Conservation (phyloP, 1,140 invertebrate genomes). For the Procambarus virginalis region DNA sequence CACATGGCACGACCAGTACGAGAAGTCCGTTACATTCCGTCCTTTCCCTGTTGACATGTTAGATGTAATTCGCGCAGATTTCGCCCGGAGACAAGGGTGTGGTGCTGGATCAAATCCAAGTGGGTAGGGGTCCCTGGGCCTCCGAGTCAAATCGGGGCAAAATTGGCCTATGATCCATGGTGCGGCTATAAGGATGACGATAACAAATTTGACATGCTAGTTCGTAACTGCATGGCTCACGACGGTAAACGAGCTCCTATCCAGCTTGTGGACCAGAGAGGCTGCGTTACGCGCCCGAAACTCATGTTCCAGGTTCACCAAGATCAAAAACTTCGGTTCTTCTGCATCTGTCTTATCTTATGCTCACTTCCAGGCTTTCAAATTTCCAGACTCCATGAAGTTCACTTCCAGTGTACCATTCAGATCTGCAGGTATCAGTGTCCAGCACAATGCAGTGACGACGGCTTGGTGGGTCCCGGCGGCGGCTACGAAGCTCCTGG, state of each 20-base stretch:
- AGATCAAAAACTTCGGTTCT: constrained; percentile 95
- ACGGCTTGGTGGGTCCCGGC: constrained; percentile 75
- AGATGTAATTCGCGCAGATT: constrained; percentile 93
- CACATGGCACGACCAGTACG: constrained; percentile 96
- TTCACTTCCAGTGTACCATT: constrained; percentile 96
- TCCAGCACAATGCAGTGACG: constrained; percentile 89
- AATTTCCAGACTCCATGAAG: constrained; percentile 96
- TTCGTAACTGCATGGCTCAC: constrained; percentile 94
- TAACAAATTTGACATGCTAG: constrained; percentile 96
- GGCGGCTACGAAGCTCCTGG: constrained; percentile 74
- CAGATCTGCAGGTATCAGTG: constrained; percentile 95
- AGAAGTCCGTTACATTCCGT: constrained; percentile 94
- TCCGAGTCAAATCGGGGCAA: too few species aligned
- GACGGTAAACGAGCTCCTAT: constrained; percentile 96
- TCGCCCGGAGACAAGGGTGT: constrained; percentile 97
- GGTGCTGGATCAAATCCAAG: constrained; percentile 82
- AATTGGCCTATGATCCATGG: constrained; percentile 98
- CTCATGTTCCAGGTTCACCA: constrained; percentile 93
- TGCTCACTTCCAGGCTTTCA: constrained; percentile 93
- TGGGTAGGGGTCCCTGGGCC: constrained; percentile 96
- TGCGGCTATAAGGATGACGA: constrained; percentile 95
- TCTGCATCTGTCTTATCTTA: constrained; percentile 93
- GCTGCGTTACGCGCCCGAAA: constrained; percentile 92
- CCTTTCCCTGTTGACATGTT: constrained; percentile 97
- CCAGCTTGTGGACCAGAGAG: constrained; percentile 92